Conservation (phyloP, 2,888 invertebrate species). For the Agrochola lota region DNA sequence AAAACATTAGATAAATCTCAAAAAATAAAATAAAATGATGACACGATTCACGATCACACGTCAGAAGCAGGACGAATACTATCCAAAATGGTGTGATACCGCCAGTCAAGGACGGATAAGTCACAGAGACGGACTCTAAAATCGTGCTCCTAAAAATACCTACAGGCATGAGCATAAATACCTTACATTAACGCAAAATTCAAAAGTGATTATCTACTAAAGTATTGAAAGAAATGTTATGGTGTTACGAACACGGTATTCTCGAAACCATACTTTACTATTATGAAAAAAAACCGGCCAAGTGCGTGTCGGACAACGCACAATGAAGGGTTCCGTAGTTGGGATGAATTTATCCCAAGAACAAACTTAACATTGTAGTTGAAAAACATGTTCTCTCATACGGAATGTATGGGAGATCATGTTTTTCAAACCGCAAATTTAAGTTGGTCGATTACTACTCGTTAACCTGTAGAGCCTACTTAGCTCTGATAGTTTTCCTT, state of each 20-base stretch:
- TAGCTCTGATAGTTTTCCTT: too few species aligned
- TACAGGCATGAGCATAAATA: background rate
- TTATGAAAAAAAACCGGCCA: background rate
- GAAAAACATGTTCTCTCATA: too few species aligned
- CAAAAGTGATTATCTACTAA: background rate
- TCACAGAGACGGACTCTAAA: slow-evolving; percentile 5
- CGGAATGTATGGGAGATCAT: too few species aligned
- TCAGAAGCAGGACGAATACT: slow-evolving; percentile 3
- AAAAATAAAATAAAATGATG: background rate
- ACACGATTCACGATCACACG: slow-evolving; percentile 1
- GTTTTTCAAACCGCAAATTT: too few species aligned
- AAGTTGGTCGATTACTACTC: too few species aligned
- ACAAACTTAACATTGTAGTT: too few species aligned
- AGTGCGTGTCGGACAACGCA: too few species aligned
- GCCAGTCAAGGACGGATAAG: background rate
- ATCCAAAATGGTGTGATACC: slow-evolving; percentile 14
- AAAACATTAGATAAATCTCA: slow-evolving; percentile 4
- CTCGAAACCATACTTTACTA: background rate
- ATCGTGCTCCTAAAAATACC: background rate
- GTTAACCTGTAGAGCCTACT: too few species aligned
- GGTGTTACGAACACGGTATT: background rate
- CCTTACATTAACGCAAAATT: background rate
- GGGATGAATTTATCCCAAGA: too few species aligned
- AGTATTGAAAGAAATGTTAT: background rate
- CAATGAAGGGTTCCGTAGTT: too few species aligned